phyloP scores from a whole-genome alignment of 2,888 invertebrate species.

The Aphodius granarius region DNA sequence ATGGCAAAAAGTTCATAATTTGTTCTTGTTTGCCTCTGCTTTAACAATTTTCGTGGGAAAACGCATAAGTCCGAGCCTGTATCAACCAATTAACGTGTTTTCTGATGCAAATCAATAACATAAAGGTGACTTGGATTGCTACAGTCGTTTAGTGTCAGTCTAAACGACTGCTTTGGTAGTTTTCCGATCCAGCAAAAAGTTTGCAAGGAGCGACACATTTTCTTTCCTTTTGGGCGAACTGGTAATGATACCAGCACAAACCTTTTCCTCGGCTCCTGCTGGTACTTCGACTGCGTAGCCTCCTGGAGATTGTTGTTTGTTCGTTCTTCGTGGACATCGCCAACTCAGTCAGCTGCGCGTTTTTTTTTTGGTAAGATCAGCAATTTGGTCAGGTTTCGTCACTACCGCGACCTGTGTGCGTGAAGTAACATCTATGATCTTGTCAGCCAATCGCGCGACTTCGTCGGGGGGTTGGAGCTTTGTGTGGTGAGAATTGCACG shows the following conservation, averaged over 20 bases:
- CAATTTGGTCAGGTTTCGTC: background rate
- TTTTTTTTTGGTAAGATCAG: background rate
- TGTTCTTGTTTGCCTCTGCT: background rate
- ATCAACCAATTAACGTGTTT: slow-evolving; percentile 21
- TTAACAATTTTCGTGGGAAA: slow-evolving; percentile 17
- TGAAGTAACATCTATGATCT: background rate
- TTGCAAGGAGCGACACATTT: slow-evolving; percentile 20
- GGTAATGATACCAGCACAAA: slow-evolving; percentile 30
- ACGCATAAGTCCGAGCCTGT: slow-evolving; percentile 28
- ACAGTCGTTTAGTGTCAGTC: background rate
- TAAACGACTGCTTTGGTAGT: slow-evolving; percentile 2
- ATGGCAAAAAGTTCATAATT: slow-evolving; percentile 1
- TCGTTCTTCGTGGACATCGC: background rate
- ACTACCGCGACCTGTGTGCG: background rate
- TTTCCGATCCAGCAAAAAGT: background rate
- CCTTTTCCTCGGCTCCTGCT: background rate
- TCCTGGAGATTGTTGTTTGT: background rate
- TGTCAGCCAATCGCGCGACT: background rate
- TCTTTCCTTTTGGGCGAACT: slow-evolving; percentile 12
- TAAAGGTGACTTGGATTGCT: slow-evolving; percentile 21
- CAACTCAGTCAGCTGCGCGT: background rate
- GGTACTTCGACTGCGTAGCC: background rate
- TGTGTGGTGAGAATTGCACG: background rate
- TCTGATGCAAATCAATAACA: slow-evolving; percentile 19
- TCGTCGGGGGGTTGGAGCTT: too few species aligned